A percentile compares a stretch with the other conserved stretches of the same genome.
Conservation (phyloP, 2,797 vertebrate species). For the Anabas testudineus region DNA sequence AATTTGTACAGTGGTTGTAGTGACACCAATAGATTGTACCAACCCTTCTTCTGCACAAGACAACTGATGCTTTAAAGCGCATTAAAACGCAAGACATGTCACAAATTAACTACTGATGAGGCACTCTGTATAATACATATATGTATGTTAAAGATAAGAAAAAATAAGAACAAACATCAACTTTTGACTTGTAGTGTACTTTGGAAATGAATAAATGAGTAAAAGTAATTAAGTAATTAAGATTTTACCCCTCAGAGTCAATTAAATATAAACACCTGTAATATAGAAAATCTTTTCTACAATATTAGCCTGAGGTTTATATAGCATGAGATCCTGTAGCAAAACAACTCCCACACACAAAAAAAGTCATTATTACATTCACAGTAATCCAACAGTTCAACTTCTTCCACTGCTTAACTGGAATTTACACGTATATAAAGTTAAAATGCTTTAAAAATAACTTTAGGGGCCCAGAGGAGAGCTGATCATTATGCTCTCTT, state of each 20-base stretch:
- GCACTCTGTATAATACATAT: too few species aligned
- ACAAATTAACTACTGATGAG: too few species aligned
- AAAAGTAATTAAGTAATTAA: background rate
- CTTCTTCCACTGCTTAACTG: background rate
- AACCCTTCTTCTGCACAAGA: too few species aligned
- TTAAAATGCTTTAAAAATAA: conserved; percentile 11
- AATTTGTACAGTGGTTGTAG: too few species aligned
- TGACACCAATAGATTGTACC: too few species aligned
- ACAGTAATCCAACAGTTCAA: conserved; percentile 12
- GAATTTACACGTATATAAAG: background rate
- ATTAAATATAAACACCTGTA: background rate
- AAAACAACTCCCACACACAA: conserved; percentile 12
- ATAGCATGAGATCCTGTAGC: conserved; percentile 4
- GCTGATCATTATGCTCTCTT: background rate
- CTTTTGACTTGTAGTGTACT: too few species aligned
- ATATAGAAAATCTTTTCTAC: background rate
- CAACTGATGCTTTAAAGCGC: too few species aligned
- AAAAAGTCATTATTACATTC: conserved; percentile 1
- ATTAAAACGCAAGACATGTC: too few species aligned
- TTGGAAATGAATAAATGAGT: background rate
- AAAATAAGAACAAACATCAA: too few species aligned
- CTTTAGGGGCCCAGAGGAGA: background rate
- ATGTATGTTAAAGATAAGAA: too few species aligned
- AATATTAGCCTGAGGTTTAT: background rate
- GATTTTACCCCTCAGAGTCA: too few species aligned